Base-by-base conservation (phyloP, 2,797 vertebrate species). In the Strix occidentalis region DNA sequence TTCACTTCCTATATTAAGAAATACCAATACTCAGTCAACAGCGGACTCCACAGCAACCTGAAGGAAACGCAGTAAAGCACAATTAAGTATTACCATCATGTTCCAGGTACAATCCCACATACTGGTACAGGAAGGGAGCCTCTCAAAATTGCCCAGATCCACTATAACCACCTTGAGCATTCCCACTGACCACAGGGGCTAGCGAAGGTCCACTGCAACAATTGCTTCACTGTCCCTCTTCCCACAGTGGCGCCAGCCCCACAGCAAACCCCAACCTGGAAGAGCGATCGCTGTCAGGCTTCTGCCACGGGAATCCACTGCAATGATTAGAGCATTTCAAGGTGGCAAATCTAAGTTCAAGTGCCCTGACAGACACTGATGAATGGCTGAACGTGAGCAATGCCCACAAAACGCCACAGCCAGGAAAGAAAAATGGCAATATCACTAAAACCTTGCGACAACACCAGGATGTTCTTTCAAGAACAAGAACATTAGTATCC, bases 221-320 rank as follows among this genome's bases (percentile, higher is more conserved):
- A 15, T 3, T 20, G 26, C 23, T 56, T 33, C 16, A 7, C 20
- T 39, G 57, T 12, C 48, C 14, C 35, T 20, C 15, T 74, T n/a
- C 46, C 46, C 23, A 8, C 0, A n/a, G n/a, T n/a, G n/a, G 0
- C 20, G 16, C 24, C 64, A 80, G 41, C 12, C 20, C 48, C 48
- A 74, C 20, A 13, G 53, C 43, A 74, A 26, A 60, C 18, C 23
- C 13, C 8, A 63, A 39, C 18, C 45, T 33, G 48, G 28, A 50
- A 1, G 2, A 61, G 20, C 15, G 43, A 33, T 8, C 0, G 0
- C 64, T 50, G 15, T 16, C 77, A 84, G 71, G 63, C 56, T 48
- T 35, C 71, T 53, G 31, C 39, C 48, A 29, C 9, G 41, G 58
- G 16, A 75, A 25, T 29, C 25, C 12, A 1, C 11, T 4, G 13